Base-by-base conservation (phyloP, 35 echinoderm and acorn worm species). In the Strongylocentrotus purpuratus region DNA sequence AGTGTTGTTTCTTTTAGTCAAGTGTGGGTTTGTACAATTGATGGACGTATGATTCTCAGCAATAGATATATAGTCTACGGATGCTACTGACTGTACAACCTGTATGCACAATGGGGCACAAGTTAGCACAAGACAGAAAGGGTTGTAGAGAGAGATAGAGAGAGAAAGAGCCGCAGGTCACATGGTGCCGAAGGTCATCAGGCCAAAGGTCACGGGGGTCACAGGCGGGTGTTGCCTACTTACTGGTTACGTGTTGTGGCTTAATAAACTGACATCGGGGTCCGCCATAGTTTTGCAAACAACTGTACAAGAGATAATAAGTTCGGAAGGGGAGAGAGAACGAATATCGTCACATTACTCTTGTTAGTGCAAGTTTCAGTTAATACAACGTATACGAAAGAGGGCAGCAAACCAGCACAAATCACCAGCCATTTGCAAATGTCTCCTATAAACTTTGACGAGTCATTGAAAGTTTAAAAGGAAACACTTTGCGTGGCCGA, bases 241-340 rank as follows among this genome's bases (percentile, higher is more conserved):
- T 95, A 95, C 95, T 95, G 52, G 20, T 22, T 65, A 71, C 50
- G 58, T 92, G 90, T 45, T 90, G 87, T 92, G 95, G 95, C 90
- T 85, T 95, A 35, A 95, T 85, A 95, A 61, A 95, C 95, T 95
- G 46, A 92, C 95, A 95, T 85, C 95, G 92, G 48, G 87, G 33
- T 9, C 95, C 95, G 88, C 95, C 95, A 95, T 61, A 95, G 88
- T 61, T 90, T 92, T 47, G 87, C 87, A 90, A 90, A 95, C 95
- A 95, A 90, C 95, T 95, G 88, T 48, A 90, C 91, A 58, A 32
- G 46, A 58, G 87, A 89, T 89, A 46, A 89, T 46, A 89, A 89
- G 87, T 89, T 46, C 87, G 87, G 87, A 89, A 89, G 87, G 87
- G 87, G 87, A 89, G 87, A 89, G 87, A 89, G 87, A 89, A 89